Base-by-base conservation (phyloP, 2,797 vertebrate genomes). In the Lerista edwardsae region DNA sequence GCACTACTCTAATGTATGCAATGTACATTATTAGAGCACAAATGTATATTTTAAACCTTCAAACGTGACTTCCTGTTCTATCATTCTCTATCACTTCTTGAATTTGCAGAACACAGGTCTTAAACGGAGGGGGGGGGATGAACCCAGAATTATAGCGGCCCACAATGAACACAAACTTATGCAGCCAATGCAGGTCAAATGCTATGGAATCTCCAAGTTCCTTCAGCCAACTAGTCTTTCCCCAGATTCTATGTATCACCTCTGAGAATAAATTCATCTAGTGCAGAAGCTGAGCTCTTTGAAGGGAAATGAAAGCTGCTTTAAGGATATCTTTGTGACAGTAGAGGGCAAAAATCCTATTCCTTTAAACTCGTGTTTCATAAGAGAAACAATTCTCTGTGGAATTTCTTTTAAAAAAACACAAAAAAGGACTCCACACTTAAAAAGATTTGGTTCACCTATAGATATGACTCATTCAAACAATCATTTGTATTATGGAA, bases 41-140 rank as follows among this genome's bases (percentile, higher is more conserved):
- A 90, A 77, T 0, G 12, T 3, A 21, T 80, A 88, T 34, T 34
- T 74, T 82, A 92, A 87, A 90, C 83, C 55, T 83, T 85, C 84
- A 92, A 83, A 55, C 67, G 90, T 87, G 0, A 17, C 85, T 93
- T 92, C 86, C 39, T 79, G 15, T 84, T 92, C 88, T 90, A 73
- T 80, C 73, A 89, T 83, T 93, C 7, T 86, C 39, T 31, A 87
- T 76, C 91, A 91, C 62, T 64, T 88, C 86, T 89, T 83, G 76
- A 25, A 65, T 44, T 88, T 87, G 72, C 73, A 57, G 81, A 86
- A 36, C 57, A 85, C 76, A 89, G 79, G 41, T 79, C 51, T 83
- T 90, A 90, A 75, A 61, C 15, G 6, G 41, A 11, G 8, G 47
- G 87, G 91, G 92, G 69, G 34, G 3, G 76, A 36, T 86, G 11